phyloP scores from a whole-genome alignment of 1,140 invertebrate species.

The Drosophila nigromelanica region DNA sequence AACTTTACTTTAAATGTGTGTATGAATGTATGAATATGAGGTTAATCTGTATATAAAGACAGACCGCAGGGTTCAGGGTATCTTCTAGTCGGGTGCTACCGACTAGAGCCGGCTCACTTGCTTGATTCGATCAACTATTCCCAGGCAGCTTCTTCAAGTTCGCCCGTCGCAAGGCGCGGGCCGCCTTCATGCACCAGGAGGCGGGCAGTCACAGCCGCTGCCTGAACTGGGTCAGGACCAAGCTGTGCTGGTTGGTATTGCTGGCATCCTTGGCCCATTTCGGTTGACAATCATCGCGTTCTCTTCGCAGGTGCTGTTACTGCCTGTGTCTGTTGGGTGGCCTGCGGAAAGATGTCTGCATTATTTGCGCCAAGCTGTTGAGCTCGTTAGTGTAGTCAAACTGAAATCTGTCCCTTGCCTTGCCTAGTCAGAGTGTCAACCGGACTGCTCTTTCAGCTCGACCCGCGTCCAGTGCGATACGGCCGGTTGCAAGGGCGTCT shows the following conservation, averaged over 20 bases:
- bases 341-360: background rate
- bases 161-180: conserved; percentile 86
- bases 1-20: background rate
- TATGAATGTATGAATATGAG: too few relatives aligned
- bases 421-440: conserved; percentile 2
- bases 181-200: background rate
- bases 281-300: too few relatives aligned
- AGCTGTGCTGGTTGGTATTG: conserved; percentile 13
- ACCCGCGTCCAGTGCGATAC: conserved; percentile 85
- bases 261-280: too few relatives aligned
- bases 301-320: background rate
- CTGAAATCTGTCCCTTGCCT: conserved; percentile 1
- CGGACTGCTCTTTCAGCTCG: conserved; percentile 11
- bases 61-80: too few relatives aligned
- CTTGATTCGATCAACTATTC: conserved; percentile 84
- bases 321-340: background rate
- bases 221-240: conserved; percentile 52
- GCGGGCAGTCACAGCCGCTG: background rate
- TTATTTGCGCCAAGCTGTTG: conserved; percentile 6
- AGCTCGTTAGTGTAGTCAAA: conserved; percentile 10
- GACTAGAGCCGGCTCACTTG: too few relatives aligned
- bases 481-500: conserved; percentile 88
- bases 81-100: too few relatives aligned
- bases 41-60: too few relatives aligned
- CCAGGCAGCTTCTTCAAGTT: conserved; percentile 88